A percentile compares a stretch with the other conserved stretches of the same genome.
Conservation (phyloP, 2,888 invertebrate genomes). For the Chrysolina haemoptera region DNA sequence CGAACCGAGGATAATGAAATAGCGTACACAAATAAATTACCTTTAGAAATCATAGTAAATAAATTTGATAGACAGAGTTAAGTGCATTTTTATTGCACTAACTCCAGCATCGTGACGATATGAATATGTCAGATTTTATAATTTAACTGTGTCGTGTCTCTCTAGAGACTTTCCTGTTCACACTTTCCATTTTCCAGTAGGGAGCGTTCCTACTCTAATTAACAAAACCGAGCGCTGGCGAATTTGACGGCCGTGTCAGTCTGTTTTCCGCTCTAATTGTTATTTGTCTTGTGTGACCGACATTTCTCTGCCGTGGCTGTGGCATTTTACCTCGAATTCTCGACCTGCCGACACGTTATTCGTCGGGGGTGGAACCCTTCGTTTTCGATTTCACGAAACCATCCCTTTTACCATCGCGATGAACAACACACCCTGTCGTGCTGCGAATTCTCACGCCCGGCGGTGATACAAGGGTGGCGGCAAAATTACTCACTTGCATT, state of each 20-base stretch:
- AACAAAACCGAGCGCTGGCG: not conserved
- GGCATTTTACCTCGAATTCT: constrained; percentile 49
- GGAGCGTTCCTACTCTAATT: constrained; percentile 4
- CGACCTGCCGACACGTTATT: constrained; percentile 1
- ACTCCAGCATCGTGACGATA: too few relatives aligned
- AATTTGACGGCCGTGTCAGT: constrained; percentile 14
- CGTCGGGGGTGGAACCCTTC: not conserved
- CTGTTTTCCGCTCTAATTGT: constrained; percentile 41
- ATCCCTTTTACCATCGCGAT: not conserved
- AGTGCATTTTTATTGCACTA: too few relatives aligned
- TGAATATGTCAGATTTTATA: too few relatives aligned
- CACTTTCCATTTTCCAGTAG: not conserved
- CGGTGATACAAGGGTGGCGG: not conserved
- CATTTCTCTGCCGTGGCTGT: constrained; percentile 43
- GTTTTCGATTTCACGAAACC: constrained; percentile 12
- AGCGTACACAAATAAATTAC: too few relatives aligned
- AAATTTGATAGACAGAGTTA: too few relatives aligned
- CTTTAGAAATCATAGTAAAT: too few relatives aligned
- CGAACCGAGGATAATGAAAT: too few relatives aligned
- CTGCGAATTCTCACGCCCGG: not conserved
- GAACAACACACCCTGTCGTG: not conserved
- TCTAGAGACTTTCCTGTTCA: not conserved
- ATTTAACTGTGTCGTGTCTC: not conserved
- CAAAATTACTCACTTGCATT: not conserved
- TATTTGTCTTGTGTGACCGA: constrained; percentile 46